Evolutionary conservation across 2,113 vertebrate genomes (phyloP).

Genomic region (Boulengerochromis microlepis): DNA sequence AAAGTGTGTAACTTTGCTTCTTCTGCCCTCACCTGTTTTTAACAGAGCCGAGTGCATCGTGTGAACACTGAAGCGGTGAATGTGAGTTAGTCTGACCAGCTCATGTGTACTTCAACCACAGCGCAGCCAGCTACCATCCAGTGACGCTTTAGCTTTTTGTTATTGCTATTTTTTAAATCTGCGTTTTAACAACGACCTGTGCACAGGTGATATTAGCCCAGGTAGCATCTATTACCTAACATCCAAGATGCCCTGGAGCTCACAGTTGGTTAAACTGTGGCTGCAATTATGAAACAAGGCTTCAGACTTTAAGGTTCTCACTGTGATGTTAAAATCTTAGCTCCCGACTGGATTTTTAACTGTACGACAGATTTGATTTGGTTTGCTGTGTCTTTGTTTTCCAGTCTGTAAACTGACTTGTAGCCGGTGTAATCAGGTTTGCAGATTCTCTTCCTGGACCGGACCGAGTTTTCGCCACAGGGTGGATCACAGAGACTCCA

Average conservation of each 20-base stretch:
- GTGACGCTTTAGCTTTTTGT: neutral
- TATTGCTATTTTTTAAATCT: neutral
- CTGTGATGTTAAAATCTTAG: neutral
- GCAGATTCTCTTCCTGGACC: constrained; percentile 13
- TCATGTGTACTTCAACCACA: rapidly evolving
- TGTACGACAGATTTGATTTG: neutral
- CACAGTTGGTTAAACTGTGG: neutral
- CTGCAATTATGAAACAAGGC: neutral
- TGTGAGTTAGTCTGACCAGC: neutral
- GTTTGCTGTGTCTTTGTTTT: neutral
- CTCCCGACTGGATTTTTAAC: too few relatives aligned
- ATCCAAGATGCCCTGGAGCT: rapidly evolving
- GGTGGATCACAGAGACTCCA: constrained; percentile 51
- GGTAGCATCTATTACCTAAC: rapidly evolving
- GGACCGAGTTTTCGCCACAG: constrained; percentile 29
- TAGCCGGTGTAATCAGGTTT: constrained; percentile 40
- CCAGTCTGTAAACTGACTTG: constrained; percentile 8
- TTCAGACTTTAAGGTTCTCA: neutral
- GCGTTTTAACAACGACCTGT: neutral
- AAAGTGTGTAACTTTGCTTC: neutral
- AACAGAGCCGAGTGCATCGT: neutral
- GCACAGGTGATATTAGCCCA: neutral
- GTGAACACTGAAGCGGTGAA: neutral
- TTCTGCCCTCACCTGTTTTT: neutral
- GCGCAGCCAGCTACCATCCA: neutral